Evolutionary conservation across 2,113 vertebrate species (phyloP).

Genomic region (Pomatostomus ruficeps): DNA sequence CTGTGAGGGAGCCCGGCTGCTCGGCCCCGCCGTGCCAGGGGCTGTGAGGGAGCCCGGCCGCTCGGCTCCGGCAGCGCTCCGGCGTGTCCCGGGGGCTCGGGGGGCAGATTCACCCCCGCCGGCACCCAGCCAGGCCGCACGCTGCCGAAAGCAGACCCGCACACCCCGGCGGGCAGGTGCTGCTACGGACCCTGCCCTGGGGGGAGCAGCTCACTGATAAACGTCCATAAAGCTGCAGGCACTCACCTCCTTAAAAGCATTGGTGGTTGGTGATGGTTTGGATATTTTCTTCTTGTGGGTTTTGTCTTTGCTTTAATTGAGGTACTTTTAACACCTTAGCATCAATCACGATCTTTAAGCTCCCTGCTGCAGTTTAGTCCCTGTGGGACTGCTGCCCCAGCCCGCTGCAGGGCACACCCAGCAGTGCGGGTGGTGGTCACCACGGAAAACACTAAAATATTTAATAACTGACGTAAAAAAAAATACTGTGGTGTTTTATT

Average conservation of each 20-base stretch:
- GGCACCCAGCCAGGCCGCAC: background rate
- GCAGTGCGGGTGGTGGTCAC: accelerated
- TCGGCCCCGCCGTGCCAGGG: no score
- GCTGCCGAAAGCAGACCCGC: background rate
- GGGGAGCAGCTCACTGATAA: no score
- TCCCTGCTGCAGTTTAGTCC: background rate
- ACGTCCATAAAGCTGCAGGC: no score
- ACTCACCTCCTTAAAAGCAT: background rate
- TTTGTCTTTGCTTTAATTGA: background rate
- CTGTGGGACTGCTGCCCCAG: no score
- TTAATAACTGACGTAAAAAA: background rate
- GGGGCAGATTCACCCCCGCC: accelerated
- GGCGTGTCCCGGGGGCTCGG: no score
- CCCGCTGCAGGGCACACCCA: background rate
- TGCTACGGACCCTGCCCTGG: accelerated
- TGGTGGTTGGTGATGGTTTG: no score
- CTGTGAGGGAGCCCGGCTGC: accelerated
- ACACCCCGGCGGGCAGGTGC: accelerated
- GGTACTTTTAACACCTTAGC: background rate
- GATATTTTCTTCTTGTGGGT: accelerated
- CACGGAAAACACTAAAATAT: background rate
- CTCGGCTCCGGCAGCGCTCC: background rate
- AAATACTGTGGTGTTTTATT: no score
- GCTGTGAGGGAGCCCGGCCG: background rate
- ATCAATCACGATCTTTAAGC: accelerated